These are phyloP conservation scores for Eupithecia dodoneata DNA, from an alignment of 2,888 invertebrate species.

Conservation along the genomic window DNA sequence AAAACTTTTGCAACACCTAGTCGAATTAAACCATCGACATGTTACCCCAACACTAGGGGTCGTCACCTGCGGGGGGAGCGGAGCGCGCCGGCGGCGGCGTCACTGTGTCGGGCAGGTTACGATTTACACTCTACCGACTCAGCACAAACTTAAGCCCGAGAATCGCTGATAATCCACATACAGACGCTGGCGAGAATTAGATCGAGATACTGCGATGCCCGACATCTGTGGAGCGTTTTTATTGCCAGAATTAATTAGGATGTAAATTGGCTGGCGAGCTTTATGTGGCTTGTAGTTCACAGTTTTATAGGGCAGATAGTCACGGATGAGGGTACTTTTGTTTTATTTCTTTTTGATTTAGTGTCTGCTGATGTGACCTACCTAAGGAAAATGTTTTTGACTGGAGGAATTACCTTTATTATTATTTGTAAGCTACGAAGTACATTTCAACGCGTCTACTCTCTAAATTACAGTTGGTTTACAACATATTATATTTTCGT, in stretches of 20 bases:
- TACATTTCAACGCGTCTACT: neutral
- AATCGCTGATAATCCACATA: constrained; percentile 82
- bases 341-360: constrained; percentile 33
- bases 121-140: constrained; percentile 83
- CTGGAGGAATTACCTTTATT: neutral
- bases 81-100: constrained; percentile 74
- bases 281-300: constrained; percentile 36
- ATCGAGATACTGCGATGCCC: constrained; percentile 73
- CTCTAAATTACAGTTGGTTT: neutral
- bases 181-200: constrained; percentile 78
- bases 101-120: constrained; percentile 83
- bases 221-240: constrained; percentile 63
- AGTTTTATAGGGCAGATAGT: constrained; percentile 34
- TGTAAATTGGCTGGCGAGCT: constrained; percentile 52
- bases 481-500: neutral
- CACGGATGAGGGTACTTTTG: constrained; percentile 25
- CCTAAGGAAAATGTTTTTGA: neutral
- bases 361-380: constrained; percentile 12
- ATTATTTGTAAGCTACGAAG: neutral
- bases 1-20: neutral
- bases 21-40: constrained; percentile 15
- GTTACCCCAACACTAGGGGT: constrained; percentile 59
- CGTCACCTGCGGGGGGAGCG: constrained; percentile 76
- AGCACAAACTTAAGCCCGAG: constrained; percentile 80
- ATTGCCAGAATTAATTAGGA: constrained; percentile 67